phyloP scores from a whole-genome alignment of 2,888 invertebrate species.

The Netelia melanura region DNA sequence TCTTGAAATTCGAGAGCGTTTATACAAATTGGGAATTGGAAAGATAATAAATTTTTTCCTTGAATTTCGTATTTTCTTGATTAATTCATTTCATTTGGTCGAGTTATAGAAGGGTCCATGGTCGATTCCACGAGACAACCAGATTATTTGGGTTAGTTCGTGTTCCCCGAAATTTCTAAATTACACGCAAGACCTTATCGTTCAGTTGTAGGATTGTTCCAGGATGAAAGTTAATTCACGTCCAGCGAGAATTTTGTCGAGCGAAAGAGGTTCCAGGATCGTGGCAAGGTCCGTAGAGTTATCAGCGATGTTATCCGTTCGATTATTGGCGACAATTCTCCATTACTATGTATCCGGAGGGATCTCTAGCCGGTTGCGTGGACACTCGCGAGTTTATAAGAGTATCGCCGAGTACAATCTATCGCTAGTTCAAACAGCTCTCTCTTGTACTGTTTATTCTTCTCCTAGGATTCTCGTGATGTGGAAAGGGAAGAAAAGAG shows the following conservation, averaged over 20 bases:
- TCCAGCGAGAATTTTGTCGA: conserved; percentile 29
- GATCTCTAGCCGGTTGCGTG: conserved; percentile 80
- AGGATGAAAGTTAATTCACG: conserved; percentile 55
- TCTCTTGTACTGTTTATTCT: conserved; percentile 73
- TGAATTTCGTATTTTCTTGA: background rate
- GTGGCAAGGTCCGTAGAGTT: conserved; percentile 31
- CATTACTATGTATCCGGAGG: conserved; percentile 84
- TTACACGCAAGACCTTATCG: background rate
- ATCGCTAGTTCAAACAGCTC: conserved; percentile 71
- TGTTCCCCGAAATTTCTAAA: conserved; percentile 45
- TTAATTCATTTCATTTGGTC: conserved; percentile 1
- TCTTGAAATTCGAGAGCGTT: background rate
- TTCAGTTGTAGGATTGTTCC: conserved; percentile 41
- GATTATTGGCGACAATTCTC: conserved; percentile 84
- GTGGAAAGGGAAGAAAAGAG: conserved; percentile 4
- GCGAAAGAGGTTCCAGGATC: background rate
- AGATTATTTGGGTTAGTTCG: conserved; percentile 12
- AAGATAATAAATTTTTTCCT: background rate
- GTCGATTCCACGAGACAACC: conserved; percentile 4
- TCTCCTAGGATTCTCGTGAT: conserved; percentile 46
- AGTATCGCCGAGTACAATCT: conserved; percentile 80
- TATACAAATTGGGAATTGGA: too few relatives aligned
- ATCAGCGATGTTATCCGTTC: conserved; percentile 74
- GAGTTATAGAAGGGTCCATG: background rate
- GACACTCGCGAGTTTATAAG: conserved; percentile 78